phyloP scores from a whole-genome alignment of 1,140 invertebrate species.

The Achroia grisella region DNA sequence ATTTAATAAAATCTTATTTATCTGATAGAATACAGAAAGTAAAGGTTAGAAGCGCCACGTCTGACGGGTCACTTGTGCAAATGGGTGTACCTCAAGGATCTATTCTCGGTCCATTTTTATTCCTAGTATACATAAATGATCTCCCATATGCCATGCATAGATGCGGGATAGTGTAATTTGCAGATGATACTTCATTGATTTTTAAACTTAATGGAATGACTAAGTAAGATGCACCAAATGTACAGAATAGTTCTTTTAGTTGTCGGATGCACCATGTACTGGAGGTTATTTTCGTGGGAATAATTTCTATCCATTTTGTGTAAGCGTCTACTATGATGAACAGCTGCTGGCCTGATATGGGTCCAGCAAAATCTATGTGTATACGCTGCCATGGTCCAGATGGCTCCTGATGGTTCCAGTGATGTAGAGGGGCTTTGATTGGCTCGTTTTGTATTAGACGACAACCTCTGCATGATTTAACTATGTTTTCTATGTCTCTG shows the following conservation, averaged over 20 bases:
- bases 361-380: slow-evolving; percentile 66
- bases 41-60: too few species aligned
- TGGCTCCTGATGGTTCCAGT: slow-evolving; percentile 21
- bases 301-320: slow-evolving; percentile 46
- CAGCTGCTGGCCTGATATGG: slow-evolving; percentile 18
- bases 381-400: slow-evolving; percentile 56
- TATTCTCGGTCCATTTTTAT: too few species aligned
- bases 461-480: background rate
- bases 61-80: too few species aligned
- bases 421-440: background rate
- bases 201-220: too few species aligned
- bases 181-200: too few species aligned
- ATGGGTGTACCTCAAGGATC: too few species aligned
- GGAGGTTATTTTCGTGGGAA: slow-evolving; percentile 6
- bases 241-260: slow-evolving; percentile 3
- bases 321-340: slow-evolving; percentile 45
- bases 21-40: too few species aligned
- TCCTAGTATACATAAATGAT: too few species aligned
- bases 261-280: slow-evolving; percentile 2
- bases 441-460: background rate
- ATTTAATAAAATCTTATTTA: too few species aligned
- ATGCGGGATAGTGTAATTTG: too few species aligned
- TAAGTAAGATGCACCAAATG: slow-evolving; percentile 6
- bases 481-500: background rate
- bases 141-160: too few species aligned